Percentiles rank a stretch among this genome's conserved stretches.
These are phyloP conservation scores for Cactoblastis cactorum DNA, from an alignment of 2,888 invertebrate species.

Conservation along the genomic window DNA sequence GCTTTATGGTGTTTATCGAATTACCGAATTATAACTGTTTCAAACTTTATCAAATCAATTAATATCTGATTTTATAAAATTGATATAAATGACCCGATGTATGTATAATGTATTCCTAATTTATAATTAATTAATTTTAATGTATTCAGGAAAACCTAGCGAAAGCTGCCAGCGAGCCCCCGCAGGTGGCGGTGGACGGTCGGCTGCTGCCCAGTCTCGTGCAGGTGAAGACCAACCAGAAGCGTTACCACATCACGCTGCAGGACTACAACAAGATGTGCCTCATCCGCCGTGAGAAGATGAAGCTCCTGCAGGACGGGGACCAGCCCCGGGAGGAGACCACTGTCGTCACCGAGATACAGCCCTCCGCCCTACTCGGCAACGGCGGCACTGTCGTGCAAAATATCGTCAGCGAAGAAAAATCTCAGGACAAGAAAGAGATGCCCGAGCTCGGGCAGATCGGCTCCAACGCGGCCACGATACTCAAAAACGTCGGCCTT, in stretches of 20 bases:
- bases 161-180: slow-evolving; percentile 61
- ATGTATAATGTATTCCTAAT: too few relatives aligned
- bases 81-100: too few relatives aligned
- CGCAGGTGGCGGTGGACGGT: slow-evolving; percentile 80
- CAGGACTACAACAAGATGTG: slow-evolving; percentile 91
- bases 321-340: slow-evolving; percentile 36
- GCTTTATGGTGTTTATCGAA: too few relatives aligned
- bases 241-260: slow-evolving; percentile 87
- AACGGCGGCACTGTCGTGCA: slow-evolving; percentile 62
- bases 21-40: too few relatives aligned
- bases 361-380: slow-evolving; percentile 56
- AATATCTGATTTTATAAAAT: too few relatives aligned
- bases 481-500: slow-evolving; percentile 69
- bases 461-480: slow-evolving; percentile 58
- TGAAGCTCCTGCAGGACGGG: slow-evolving; percentile 76
- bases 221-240: slow-evolving; percentile 88
- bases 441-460: slow-evolving; percentile 42
- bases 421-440: slow-evolving; percentile 42
- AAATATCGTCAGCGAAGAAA: slow-evolving; percentile 40
- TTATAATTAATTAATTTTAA: background rate
- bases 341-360: slow-evolving; percentile 60
- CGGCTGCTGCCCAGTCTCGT: slow-evolving; percentile 81
- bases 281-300: slow-evolving; percentile 82
- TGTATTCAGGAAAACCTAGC: slow-evolving; percentile 59
- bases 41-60: too few relatives aligned